Percentiles rank a stretch among this genome's conserved stretches.
phyloP scores from a whole-genome alignment of 2,797 vertebrate genomes.

The Scolopax rusticola region DNA sequence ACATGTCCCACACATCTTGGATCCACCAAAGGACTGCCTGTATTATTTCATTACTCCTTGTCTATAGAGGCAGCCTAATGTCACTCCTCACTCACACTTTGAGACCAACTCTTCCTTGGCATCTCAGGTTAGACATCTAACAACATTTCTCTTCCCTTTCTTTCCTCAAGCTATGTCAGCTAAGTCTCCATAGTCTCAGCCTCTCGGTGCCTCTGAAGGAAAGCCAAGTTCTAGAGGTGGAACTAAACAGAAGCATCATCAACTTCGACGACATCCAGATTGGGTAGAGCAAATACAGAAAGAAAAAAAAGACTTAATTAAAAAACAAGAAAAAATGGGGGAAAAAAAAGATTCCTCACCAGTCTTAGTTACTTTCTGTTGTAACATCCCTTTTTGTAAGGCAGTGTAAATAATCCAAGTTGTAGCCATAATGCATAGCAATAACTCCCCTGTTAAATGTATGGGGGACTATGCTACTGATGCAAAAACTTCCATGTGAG shows the following conservation, averaged over 20 bases:
- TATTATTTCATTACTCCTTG: neutral
- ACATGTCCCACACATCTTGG: neutral
- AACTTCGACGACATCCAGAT: neutral
- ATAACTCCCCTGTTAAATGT: neutral
- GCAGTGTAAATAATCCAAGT: neutral
- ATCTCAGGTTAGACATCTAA: neutral
- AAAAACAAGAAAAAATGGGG: neutral
- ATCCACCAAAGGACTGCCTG: neutral
- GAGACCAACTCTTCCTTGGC: neutral
- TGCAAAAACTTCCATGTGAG: neutral
- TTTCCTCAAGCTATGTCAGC: neutral
- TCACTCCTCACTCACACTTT: neutral
- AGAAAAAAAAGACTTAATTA: neutral
- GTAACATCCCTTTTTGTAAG: neutral
- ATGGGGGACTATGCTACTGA: neutral
- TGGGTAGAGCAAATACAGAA: neutral
- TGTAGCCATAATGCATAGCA: neutral
- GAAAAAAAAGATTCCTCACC: accelerated
- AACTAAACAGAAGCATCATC: neutral
- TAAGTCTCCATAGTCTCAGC: neutral
- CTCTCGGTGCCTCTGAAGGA: neutral
- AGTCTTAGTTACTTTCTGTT: neutral
- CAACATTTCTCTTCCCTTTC: neutral
- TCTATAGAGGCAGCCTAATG: neutral
- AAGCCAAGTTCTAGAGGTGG: neutral